phyloP scores from a whole-genome alignment of 2,888 invertebrate species.

The Xestobium rufovillosum region DNA sequence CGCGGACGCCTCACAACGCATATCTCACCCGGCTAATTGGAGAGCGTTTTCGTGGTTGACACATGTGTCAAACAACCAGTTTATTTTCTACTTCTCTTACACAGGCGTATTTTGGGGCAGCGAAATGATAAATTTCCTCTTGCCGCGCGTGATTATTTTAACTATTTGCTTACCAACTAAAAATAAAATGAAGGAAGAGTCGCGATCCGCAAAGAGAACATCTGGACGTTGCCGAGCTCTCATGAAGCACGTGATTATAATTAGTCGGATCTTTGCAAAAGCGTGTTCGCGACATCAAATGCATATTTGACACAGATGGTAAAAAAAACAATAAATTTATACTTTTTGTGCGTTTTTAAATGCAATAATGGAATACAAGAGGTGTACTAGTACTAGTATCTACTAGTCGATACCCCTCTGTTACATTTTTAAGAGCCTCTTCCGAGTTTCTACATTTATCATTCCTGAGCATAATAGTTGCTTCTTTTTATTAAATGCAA shows the following conservation, averaged over 20 bases:
- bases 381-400: no score
- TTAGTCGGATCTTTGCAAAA: constrained; percentile 28
- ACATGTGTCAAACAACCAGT: constrained; percentile 39
- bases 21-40: constrained; percentile 43
- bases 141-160: constrained; percentile 36
- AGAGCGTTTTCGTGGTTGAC: constrained; percentile 41
- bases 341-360: no score
- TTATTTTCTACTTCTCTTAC: constrained; percentile 31
- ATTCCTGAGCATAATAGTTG: no score
- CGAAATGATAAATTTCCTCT: constrained; percentile 26
- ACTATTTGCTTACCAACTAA: constrained; percentile 30
- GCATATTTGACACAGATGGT: no score
- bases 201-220: constrained; percentile 20
- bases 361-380: no score
- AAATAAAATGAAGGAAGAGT: constrained; percentile 21
- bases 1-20: constrained; percentile 30
- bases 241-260: constrained; percentile 27
- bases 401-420: no score
- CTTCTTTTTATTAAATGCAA: no score
- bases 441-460: no score
- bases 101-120: constrained; percentile 24
- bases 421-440: no score
- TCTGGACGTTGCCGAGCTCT: constrained; percentile 11
- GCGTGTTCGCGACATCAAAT: no score
- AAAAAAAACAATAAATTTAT: no score